Evolutionary conservation across 2,888 invertebrate species (phyloP), one percentile per base, ranked within the genome.

Genomic region (Epistrophe eligans): DNA sequence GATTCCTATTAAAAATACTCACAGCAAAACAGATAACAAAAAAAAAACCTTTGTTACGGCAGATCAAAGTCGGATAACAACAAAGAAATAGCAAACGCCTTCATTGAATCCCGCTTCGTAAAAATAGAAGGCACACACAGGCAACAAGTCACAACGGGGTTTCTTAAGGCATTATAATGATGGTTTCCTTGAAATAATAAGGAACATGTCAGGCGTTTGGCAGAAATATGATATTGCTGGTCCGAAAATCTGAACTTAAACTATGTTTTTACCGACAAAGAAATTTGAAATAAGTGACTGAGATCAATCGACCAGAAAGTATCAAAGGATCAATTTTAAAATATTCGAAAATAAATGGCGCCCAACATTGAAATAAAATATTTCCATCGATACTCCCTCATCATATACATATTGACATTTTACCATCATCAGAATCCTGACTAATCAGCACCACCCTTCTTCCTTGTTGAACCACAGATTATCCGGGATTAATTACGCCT

Each of bases 401-500:
- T 50, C 17, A 7, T 35, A 35, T 35, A n/a, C n/a, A n/a, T 7
- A 52, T 24, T 24, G 24, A 13, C 17, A 38, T 38, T 45, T n/a
- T 9, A n/a, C 9, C 32, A 32, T 38, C 40, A 17, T n/a, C 15
- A 62, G 43, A 62, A 19, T 38, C 9, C 67, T n/a, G 40, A 38
- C 79, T 58, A 85, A 85, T 85, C 77, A 81, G 70, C 84, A 71
- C 70, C 84, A 71, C 70, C 74, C 81, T 62, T 64, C 52, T 32
- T 77, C 38, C 11, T 35, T 48, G 64, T 38, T 4, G 70, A 70
- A 79, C 85, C 85, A 52, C 85, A 87, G 85, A 87, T 87, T 87
- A 87, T 82, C 85, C 82, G 58, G 88, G 84, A 88, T 88, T 88
- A 88, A 88, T 88, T 88, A 88, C 88, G 88, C 84, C 83, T 88